phyloP scores from a whole-genome alignment of 2,113 vertebrate species.

The Lepisosteus osseus region DNA sequence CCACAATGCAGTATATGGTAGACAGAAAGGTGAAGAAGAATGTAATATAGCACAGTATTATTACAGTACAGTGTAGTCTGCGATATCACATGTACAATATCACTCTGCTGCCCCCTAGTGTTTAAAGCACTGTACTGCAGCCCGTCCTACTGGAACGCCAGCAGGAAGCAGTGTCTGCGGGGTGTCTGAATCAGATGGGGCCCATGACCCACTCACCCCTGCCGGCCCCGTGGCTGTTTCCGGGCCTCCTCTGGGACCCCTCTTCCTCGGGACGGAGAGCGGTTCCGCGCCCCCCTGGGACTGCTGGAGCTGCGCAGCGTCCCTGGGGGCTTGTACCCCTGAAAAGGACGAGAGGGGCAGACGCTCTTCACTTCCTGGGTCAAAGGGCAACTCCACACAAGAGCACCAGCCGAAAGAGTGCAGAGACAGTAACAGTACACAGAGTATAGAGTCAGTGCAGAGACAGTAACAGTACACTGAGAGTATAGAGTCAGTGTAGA shows the following conservation, averaged over 20 bases:
- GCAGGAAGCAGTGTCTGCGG: no score
- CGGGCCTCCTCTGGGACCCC: constrained; percentile 72
- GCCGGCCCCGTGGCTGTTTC: constrained; percentile 77
- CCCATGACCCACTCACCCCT: constrained; percentile 51
- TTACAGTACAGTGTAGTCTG: no score
- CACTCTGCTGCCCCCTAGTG: no score
- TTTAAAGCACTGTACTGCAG: no score
- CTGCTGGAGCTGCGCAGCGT: constrained; percentile 87
- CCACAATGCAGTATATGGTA: no score
- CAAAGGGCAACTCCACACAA: not conserved
- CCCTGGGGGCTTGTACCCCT: constrained; percentile 77
- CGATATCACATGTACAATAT: no score
- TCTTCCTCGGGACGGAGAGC: constrained; percentile 79
- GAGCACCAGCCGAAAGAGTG: not conserved
- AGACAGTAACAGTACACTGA: not conserved
- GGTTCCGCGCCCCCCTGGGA: constrained; percentile 80
- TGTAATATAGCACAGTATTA: no score
- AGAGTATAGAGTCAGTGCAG: not conserved
- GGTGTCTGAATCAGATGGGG: no score
- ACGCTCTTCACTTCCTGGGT: no score
- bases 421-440: not conserved
- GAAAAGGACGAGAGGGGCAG: constrained; percentile 22
- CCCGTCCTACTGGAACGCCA: no score
- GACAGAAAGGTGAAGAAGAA: no score
- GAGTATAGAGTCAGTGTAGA: no score